Base-by-base conservation (phyloP, 2,888 invertebrate genomes). In the Lordiphosa andalusiaca region DNA sequence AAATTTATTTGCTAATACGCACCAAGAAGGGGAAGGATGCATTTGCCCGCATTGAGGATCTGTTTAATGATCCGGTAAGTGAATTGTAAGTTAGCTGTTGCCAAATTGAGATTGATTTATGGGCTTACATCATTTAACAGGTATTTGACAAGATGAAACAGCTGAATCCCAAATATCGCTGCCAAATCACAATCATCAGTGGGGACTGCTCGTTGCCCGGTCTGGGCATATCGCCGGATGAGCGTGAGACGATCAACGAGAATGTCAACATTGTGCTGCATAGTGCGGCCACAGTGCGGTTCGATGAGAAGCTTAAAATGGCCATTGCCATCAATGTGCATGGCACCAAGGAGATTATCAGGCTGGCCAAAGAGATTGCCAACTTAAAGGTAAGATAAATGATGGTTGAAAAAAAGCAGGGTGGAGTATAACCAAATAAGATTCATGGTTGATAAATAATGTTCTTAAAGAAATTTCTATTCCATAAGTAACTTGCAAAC, bases 201-300 rank as follows among this genome's bases (percentile, higher is more conserved):
- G 91, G 91, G 12, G 91, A 91, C 60, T 89, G 90, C 58, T 86
- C 87, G 4, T 66, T 88, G 41, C 86, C 88, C 0, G 86, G 76
- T 0, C 61, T 91, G 56, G 91, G 90, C 42, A 87, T 91, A 39
- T 85, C 87, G 2, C 52, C 72, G 2, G 75, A 78, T 35, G 90
- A 91, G 65, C 86, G 89, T 21, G 86, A 85, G 49, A 71, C 85
- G n/a, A 73, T 90, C 33, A 83, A 78, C 63, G 86, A 89, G 57
- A 88, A 88, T 59, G 87, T 88, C 19, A 91, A 93, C 78, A 90
- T 94, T 69, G 91, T 93, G 1, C 95, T 98, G 88, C 97, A 98
- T 86, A 95, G 95, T 9, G 98, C 98, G 0, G 98, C 98, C 1
- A 98, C 98, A 0, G 96, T 98, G 6, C 84, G 89, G 4, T 95